phyloP scores from a whole-genome alignment of 2,113 vertebrate genomes.

The Solea solea region DNA sequence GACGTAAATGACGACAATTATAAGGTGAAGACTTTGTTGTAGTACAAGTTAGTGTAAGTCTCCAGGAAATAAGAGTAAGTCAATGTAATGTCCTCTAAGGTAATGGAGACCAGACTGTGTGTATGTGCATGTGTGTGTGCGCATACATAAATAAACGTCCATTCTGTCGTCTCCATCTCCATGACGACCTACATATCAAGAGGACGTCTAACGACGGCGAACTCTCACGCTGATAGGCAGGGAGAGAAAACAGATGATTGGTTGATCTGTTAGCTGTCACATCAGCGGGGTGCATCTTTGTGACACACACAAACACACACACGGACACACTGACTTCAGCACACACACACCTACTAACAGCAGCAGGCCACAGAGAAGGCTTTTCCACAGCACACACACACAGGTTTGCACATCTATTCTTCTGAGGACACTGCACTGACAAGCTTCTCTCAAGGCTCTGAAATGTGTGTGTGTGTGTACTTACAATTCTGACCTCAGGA shows the following conservation, averaged over 20 bases:
- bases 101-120: not conserved
- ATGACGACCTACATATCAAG: conserved; percentile 74
- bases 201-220: conserved; percentile 64
- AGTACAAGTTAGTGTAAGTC: no score
- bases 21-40: no score
- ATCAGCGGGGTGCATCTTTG: conserved; percentile 74
- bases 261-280: conserved; percentile 73
- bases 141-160: conserved; percentile 46
- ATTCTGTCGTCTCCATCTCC: conserved; percentile 68
- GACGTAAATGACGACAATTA: no score
- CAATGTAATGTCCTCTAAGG: not conserved
- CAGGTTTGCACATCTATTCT: not conserved
- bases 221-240: conserved; percentile 70
- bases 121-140: not conserved
- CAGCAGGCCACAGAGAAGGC: conserved; percentile 72
- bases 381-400: conserved; percentile 32
- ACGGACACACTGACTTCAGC: conserved; percentile 38
- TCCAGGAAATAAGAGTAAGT: conserved; percentile 9
- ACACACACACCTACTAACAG: conserved; percentile 68
- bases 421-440: no score
- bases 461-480: no score
- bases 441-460: no score
- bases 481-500: no score
- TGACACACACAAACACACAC: conserved; percentile 41
- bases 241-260: conserved; percentile 72